Evolutionary conservation across 2,888 invertebrate genomes (phyloP).

Genomic region (Oasisia sp.): DNA sequence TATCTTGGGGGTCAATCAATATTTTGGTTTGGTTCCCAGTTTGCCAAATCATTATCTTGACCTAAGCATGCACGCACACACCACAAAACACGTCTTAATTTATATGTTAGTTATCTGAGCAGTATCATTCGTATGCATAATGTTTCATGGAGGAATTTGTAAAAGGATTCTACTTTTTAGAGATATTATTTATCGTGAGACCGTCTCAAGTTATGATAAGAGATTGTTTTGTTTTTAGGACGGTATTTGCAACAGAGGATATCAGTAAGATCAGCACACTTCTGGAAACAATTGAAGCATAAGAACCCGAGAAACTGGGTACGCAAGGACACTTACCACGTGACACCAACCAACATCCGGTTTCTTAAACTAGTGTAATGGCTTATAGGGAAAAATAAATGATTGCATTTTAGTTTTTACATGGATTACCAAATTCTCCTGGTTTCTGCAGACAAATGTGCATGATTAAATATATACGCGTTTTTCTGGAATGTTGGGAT

Average conservation of each 20-base stretch:
- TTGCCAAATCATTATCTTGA: no score
- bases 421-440: not conserved
- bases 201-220: not conserved
- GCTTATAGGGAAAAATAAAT: not conserved
- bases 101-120: not conserved
- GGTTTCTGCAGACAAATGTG: not conserved
- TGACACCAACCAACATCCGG: no score
- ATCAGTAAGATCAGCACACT: not conserved
- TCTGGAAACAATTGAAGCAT: not conserved
- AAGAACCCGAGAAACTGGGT: not conserved
- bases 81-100: slow-evolving; percentile 23
- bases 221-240: not conserved
- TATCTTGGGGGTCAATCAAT: no score
- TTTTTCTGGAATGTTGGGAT: not conserved
- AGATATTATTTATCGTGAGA: not conserved
- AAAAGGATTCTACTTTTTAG: not conserved
- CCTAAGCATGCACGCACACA: no score
- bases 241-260: not conserved
- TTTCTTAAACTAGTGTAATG: no score
- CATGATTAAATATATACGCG: not conserved
- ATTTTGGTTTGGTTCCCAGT: no score
- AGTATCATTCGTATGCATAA: not conserved
- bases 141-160: not conserved
- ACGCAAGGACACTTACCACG: not conserved
- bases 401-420: not conserved